phyloP scores from a whole-genome alignment of 2,797 vertebrate species.

The Lacerta agilis region DNA sequence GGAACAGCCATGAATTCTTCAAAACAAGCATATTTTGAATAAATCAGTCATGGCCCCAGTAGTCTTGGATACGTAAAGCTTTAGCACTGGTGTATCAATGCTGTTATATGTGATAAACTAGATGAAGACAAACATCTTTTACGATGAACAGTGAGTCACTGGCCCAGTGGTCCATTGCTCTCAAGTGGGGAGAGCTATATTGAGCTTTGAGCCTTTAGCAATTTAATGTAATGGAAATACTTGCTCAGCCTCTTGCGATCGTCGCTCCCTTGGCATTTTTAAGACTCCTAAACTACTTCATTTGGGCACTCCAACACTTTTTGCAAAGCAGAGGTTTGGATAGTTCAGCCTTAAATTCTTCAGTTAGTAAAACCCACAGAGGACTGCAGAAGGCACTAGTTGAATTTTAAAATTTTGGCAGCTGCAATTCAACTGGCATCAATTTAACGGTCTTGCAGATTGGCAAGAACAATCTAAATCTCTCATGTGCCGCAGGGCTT shows the following conservation, averaged over 20 bases:
- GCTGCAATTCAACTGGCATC: constrained; percentile 54
- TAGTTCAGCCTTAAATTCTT: constrained; percentile 45
- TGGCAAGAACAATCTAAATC: constrained; percentile 41
- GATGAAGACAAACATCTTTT: neutral
- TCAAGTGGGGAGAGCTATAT: neutral
- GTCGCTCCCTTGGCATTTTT: constrained; percentile 17
- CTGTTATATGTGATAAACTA: neutral
- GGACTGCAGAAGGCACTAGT: constrained; percentile 32
- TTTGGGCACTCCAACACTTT: constrained; percentile 26
- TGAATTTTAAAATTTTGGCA: constrained; percentile 53
- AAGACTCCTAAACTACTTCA: neutral
- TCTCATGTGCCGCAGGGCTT: constrained; percentile 37
- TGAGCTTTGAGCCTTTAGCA: constrained; percentile 6
- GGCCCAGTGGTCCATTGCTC: neutral
- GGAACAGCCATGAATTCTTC: neutral
- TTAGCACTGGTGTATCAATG: neutral
- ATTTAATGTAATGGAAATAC: constrained; percentile 23
- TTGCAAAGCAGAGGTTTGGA: constrained; percentile 19
- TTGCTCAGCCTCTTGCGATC: constrained; percentile 10
- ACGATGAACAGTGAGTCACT: neutral
- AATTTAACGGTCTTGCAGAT: constrained; percentile 52
- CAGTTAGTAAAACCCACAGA: constrained; percentile 42
- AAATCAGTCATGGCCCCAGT: neutral
- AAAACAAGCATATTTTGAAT: neutral
- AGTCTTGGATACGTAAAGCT: neutral